phyloP scores from a whole-genome alignment of 2,797 vertebrate species.

The Somateria mollissima region DNA sequence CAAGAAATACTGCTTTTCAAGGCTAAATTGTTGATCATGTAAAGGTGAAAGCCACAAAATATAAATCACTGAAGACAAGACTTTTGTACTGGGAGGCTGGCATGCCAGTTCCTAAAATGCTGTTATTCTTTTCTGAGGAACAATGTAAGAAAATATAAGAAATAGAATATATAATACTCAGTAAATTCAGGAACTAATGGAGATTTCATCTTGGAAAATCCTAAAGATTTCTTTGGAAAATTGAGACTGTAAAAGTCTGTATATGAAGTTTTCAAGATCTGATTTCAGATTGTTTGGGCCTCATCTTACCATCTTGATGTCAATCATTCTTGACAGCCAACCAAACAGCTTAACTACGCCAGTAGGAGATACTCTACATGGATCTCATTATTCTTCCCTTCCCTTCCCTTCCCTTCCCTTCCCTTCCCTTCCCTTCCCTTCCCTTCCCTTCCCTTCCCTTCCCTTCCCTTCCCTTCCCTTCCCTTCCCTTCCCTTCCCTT shows the following conservation, averaged over 20 bases:
- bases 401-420: no score
- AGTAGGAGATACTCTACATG: not conserved
- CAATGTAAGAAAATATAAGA: not conserved
- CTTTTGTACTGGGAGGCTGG: accelerated
- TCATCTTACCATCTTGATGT: not conserved
- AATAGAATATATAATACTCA: not conserved
- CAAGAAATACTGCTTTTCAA: not conserved
- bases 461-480: no score
- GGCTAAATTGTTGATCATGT: not conserved
- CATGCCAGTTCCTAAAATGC: not conserved
- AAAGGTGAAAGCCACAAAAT: not conserved
- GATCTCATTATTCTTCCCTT: not conserved
- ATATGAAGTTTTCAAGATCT: not conserved
- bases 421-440: no score
- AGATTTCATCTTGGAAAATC: not conserved
- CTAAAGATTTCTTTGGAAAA: not conserved
- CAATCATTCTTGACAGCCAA: not conserved
- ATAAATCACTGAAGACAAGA: not conserved
- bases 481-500: no score
- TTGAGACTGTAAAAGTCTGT: not conserved
- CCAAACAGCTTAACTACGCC: accelerated
- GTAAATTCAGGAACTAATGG: not conserved
- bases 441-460: no score
- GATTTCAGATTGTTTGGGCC: not conserved
- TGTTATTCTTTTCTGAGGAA: not conserved